A percentile compares a stretch with the other conserved stretches of the same genome.
Evolutionary conservation across 2,797 vertebrate genomes (phyloP).

Genomic region (Artibeus lituratus): DNA sequence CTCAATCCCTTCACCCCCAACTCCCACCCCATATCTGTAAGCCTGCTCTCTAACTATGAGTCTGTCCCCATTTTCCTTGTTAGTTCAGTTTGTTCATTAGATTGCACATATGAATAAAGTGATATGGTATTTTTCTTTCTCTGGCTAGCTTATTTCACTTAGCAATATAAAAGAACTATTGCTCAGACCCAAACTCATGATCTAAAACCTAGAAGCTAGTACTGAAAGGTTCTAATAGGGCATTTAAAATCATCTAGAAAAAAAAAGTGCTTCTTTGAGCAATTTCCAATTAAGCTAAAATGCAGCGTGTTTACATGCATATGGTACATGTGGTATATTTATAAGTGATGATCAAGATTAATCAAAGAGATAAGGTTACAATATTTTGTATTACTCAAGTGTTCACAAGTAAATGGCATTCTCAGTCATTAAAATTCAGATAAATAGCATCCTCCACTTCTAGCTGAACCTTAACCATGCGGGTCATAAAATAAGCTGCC

Average conservation of each 20-base stretch:
- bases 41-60: neutral
- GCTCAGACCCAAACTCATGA: neutral
- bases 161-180: neutral
- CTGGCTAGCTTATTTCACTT: neutral
- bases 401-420: slow-evolving; percentile 51
- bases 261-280: neutral
- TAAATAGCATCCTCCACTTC: slow-evolving; percentile 31
- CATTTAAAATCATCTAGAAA: neutral
- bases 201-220: neutral
- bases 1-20: neutral
- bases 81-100: neutral
- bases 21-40: neutral
- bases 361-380: slow-evolving; percentile 50
- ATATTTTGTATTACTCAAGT: slow-evolving; percentile 34
- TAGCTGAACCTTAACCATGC: slow-evolving; percentile 26
- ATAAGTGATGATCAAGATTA: slow-evolving; percentile 42
- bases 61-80: neutral
- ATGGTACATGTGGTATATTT: neutral
- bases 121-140: neutral
- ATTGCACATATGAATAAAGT: neutral
- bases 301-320: neutral
- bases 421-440: slow-evolving; percentile 61
- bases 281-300: slow-evolving; percentile 29
- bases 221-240: neutral
- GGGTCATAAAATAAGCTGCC: slow-evolving; percentile 45